Conservation (phyloP, 2,113 vertebrate genomes). For the Protobothrops mucrosquamatus region DNA sequence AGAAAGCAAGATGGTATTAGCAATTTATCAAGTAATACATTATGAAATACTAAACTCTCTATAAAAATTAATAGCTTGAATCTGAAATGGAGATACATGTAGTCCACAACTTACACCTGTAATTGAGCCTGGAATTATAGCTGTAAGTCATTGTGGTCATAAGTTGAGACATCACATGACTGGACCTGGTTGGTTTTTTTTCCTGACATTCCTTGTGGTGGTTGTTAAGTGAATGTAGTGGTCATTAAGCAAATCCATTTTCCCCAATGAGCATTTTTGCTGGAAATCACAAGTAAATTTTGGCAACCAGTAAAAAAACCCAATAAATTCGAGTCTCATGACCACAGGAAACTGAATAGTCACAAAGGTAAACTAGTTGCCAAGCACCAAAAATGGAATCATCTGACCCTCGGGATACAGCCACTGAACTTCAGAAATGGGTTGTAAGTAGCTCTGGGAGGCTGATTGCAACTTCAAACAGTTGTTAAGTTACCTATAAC, state of each 20-base stretch:
- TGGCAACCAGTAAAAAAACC: not conserved
- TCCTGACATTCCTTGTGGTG: no score
- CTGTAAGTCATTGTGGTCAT: not conserved
- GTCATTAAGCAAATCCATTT: no score
- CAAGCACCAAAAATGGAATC: not conserved
- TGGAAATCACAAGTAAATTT: not conserved
- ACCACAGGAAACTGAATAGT: not conserved
- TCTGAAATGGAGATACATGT: not conserved
- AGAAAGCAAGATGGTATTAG: no score
- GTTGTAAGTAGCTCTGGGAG: not conserved
- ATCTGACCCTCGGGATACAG: not conserved
- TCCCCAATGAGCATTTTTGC: no score
- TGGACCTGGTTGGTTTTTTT: not conserved
- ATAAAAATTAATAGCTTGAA: not conserved
- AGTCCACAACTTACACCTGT: not conserved
- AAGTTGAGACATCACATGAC: not conserved
- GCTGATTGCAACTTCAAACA: no score
- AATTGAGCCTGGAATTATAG: not conserved
- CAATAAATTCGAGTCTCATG: not conserved
- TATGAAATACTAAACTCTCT: not conserved
- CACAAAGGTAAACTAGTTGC: not conserved
- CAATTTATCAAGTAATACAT: not conserved
- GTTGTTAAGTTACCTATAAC: not conserved
- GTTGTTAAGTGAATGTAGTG: no score
- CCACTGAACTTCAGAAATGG: not conserved